These are phyloP conservation scores for Hystrix brachyura DNA, from an alignment of 2,113 vertebrate species.

Conservation along the genomic window DNA sequence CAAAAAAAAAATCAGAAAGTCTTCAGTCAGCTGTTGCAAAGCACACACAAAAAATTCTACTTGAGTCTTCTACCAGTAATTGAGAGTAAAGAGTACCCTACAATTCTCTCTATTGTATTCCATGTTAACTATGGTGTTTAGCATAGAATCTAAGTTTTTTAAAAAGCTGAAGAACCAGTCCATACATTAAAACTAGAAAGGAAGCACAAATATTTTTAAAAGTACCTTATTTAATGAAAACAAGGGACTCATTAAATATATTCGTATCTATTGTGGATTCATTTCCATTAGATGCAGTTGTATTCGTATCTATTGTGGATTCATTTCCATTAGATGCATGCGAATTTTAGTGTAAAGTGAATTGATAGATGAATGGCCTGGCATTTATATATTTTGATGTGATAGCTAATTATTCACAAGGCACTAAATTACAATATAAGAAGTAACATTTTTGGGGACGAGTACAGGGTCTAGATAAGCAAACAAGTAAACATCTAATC, in stretches of 20 bases:
- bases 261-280: neutral
- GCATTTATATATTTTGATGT: conserved; percentile 49
- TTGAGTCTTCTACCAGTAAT: neutral
- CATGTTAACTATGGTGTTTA: conserved; percentile 76
- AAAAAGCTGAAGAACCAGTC: conserved; percentile 68
- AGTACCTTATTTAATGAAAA: conserved; percentile 69
- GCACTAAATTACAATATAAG: neutral
- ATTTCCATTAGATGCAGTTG: conserved; percentile 15
- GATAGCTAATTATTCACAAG: neutral
- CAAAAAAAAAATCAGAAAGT: neutral
- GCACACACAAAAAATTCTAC: conserved; percentile 71
- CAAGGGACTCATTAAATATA: conserved; percentile 16
- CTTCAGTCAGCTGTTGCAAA: conserved; percentile 80
- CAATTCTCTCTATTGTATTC: conserved; percentile 57
- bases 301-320: neutral
- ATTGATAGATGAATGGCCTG: neutral
- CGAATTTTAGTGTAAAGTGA: neutral
- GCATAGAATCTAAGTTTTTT: conserved; percentile 61
- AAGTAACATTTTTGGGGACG: neutral
- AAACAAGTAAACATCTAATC: neutral
- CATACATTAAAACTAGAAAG: conserved; percentile 74
- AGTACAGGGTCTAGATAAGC: neutral
- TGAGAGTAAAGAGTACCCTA: conserved; percentile 50
- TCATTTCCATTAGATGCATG: conserved; percentile 2
- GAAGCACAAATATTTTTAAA: conserved; percentile 77